Conservation (phyloP, 2,888 invertebrate species). For the Nomada ferruginata region DNA sequence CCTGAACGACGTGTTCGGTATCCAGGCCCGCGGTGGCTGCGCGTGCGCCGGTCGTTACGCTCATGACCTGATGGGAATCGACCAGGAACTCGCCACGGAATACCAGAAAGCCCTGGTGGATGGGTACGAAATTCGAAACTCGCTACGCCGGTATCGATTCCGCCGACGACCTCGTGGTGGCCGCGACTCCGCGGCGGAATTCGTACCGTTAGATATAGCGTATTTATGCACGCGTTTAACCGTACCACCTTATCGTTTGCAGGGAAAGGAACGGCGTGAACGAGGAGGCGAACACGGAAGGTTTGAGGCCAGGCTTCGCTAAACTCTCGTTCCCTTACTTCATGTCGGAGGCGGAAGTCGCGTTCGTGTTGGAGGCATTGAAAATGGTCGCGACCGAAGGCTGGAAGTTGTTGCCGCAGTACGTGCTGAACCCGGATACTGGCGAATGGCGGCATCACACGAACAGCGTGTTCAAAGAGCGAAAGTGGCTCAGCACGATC, state of each 20-base stretch:
- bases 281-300: slow-evolving; percentile 86
- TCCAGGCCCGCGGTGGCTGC: slow-evolving; percentile 92
- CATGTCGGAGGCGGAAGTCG: slow-evolving; percentile 91
- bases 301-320: slow-evolving; percentile 94
- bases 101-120: slow-evolving; percentile 90
- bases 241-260: slow-evolving; percentile 13
- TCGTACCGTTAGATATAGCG: neutral
- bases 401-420: slow-evolving; percentile 95
- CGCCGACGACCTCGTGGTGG: neutral
- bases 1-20: slow-evolving; percentile 96
- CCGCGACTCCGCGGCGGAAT: neutral
- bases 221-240: neutral
- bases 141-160: neutral
- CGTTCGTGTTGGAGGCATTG: slow-evolving; percentile 93
- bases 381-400: slow-evolving; percentile 95
- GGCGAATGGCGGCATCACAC: slow-evolving; percentile 96
- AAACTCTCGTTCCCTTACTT: slow-evolving; percentile 94
- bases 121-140: slow-evolving; percentile 81
- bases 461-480: slow-evolving; percentile 91
- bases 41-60: slow-evolving; percentile 94
- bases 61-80: slow-evolving; percentile 93
- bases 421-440: slow-evolving; percentile 93
- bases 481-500: slow-evolving; percentile 92
- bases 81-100: slow-evolving; percentile 89
- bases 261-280: slow-evolving; percentile 70